These are phyloP conservation scores for Desmodus rotundus DNA, from an alignment of 2,113 vertebrate genomes.

Conservation along the genomic window DNA sequence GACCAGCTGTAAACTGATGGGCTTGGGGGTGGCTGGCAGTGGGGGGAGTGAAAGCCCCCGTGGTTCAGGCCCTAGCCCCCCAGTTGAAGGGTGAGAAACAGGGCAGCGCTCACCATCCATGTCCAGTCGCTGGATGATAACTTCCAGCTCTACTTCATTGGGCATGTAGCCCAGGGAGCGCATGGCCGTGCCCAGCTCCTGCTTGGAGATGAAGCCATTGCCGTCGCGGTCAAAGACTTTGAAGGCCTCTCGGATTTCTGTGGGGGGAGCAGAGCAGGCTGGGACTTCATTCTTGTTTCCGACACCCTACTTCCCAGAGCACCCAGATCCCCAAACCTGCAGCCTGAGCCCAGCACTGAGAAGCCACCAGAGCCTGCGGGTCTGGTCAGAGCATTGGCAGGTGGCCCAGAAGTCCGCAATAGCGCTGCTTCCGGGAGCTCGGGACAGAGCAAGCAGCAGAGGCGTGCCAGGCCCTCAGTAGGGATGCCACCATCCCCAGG, in stretches of 20 bases:
- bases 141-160: constrained; percentile 95
- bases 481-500: rapidly evolving
- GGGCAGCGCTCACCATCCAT: constrained; percentile 89
- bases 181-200: constrained; percentile 96
- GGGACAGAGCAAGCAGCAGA: background rate
- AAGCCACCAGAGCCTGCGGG: background rate
- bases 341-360: background rate
- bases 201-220: constrained; percentile 98
- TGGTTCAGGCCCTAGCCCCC: background rate
- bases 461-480: no score
- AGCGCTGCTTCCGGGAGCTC: background rate
- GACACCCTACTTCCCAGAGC: background rate
- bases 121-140: constrained; percentile 96
- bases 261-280: background rate
- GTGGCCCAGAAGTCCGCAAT: background rate
- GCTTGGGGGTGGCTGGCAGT: background rate
- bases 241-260: constrained; percentile 96
- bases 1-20: background rate
- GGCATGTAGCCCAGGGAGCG: constrained; percentile 97
- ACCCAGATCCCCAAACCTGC: background rate
- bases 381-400: background rate
- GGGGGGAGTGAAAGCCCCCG: background rate
- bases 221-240: constrained; percentile 95
- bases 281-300: background rate
- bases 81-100: background rate